These are phyloP conservation scores for Zoanthus gigantus DNA, from an alignment of 92 coral and sea anemone species.

Conservation along the genomic window DNA sequence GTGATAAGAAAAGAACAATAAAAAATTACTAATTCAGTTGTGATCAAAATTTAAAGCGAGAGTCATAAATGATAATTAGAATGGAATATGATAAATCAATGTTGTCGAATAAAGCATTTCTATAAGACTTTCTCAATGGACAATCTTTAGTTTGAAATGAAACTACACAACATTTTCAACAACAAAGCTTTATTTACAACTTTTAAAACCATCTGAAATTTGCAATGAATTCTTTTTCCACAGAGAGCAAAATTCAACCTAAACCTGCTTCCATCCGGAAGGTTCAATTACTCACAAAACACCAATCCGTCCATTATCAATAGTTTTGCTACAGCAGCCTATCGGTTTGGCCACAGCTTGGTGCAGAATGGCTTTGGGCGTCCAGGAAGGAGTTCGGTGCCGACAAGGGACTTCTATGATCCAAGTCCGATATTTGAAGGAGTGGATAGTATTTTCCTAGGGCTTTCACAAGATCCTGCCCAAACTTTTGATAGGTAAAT, in stretches of 20 bases:
- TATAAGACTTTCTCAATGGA: no score
- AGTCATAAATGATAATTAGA: no score
- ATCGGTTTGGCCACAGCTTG: constrained; percentile 22
- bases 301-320: background rate
- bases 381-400: background rate
- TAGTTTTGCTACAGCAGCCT: constrained; percentile 3
- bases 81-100: no score
- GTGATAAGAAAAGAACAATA: background rate
- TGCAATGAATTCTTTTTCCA: background rate
- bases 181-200: no score
- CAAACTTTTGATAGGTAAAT: constrained; percentile 10
- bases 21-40: no score
- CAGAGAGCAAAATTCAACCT: background rate
- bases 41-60: no score
- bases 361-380: background rate
- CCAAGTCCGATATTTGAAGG: constrained; percentile 6
- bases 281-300: background rate
- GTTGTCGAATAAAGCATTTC: no score
- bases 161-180: no score
- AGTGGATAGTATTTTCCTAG: background rate
- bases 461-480: background rate
- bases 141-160: no score
- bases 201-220: background rate
- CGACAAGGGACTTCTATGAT: background rate
- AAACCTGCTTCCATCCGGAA: background rate